These are phyloP conservation scores for Ceryle rudis DNA, from an alignment of 2,797 vertebrate genomes.

Conservation along the genomic window DNA sequence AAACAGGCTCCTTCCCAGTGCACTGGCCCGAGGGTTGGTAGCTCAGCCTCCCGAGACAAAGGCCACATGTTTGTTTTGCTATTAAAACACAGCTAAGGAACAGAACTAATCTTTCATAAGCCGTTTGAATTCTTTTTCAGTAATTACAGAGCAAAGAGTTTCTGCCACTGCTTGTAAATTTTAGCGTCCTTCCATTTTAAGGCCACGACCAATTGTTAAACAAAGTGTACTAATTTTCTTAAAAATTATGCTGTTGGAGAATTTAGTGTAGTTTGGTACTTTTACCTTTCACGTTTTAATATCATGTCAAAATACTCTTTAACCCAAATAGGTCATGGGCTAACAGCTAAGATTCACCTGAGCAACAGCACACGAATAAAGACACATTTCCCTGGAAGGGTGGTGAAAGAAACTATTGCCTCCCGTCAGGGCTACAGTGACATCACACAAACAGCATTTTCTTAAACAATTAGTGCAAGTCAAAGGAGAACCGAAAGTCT, in stretches of 20 bases:
- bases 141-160: background rate
- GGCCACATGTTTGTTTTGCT: background rate
- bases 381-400: background rate
- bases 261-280: background rate
- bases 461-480: background rate
- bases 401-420: background rate
- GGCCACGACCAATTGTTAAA: background rate
- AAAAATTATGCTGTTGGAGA: background rate
- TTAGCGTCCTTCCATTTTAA: background rate
- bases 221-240: background rate
- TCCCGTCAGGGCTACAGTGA: background rate
- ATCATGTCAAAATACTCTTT: background rate
- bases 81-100: background rate
- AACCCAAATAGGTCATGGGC: background rate
- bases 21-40: accelerated
- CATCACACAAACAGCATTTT: background rate
- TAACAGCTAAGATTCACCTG: background rate
- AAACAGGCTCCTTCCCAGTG: background rate
- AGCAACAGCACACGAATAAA: background rate
- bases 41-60: background rate
- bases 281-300: background rate
- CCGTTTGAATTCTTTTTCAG: background rate
- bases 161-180: background rate
- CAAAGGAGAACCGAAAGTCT: background rate
- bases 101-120: background rate